Conservation (phyloP, 2,888 invertebrate genomes). For the Drosophila pullipes region DNA sequence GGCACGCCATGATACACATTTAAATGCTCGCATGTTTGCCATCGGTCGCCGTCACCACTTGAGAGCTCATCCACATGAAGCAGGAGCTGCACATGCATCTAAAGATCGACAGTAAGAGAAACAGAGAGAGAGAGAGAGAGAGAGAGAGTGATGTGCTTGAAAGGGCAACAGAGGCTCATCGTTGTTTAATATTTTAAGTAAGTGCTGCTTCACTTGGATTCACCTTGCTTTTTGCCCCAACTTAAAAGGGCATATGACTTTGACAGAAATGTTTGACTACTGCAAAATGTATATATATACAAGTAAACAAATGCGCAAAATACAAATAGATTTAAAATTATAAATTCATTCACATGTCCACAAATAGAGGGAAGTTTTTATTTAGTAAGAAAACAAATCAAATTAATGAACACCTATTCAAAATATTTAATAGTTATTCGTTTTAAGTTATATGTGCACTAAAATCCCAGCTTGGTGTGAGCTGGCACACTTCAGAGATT, state of each 20-base stretch:
- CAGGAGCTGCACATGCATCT: constrained; percentile 36
- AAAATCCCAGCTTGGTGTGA: constrained; percentile 1
- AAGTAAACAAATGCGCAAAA: background rate
- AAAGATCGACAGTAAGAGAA: constrained; percentile 26
- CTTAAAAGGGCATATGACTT: background rate
- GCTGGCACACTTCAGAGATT: background rate
- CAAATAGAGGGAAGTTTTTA: background rate
- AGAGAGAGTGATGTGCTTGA: constrained; percentile 50
- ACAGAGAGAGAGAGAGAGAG: constrained; percentile 2
- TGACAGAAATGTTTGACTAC: background rate
- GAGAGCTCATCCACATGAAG: constrained; percentile 61
- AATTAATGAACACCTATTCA: background rate
- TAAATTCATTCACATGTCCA: background rate
- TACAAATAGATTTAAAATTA: background rate
- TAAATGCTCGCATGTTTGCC: constrained; percentile 73
- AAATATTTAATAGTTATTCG: background rate
- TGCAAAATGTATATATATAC: background rate
- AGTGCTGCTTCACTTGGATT: constrained; percentile 66
- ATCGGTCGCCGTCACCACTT: constrained; percentile 67
- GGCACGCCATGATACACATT: constrained; percentile 79
- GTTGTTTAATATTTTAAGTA: constrained; percentile 78
- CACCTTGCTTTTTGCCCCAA: constrained; percentile 14
- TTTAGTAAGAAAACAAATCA: background rate
- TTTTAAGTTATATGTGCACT: constrained; percentile 1
- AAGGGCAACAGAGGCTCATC: constrained; percentile 68